Percentiles rank a stretch among this genome's conserved stretches.
Conservation (phyloP, 2,113 vertebrate species). For the Coreoperca whiteheadi region DNA sequence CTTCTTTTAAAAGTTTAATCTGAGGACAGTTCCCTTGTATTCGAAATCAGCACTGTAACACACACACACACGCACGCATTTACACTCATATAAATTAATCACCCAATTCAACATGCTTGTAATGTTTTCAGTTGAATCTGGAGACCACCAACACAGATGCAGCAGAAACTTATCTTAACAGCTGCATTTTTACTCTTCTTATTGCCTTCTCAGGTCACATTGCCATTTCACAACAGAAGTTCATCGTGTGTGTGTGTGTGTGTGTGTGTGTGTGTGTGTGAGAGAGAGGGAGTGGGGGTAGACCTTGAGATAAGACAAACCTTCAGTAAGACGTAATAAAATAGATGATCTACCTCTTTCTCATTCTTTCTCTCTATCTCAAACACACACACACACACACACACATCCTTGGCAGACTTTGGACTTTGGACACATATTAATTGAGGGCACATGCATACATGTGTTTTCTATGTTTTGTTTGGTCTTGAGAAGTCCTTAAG, state of each 20-base stretch:
- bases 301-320: conserved; percentile 71
- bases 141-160: background rate
- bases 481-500: conserved; percentile 30
- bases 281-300: background rate
- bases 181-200: background rate
- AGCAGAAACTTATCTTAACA: conserved; percentile 24
- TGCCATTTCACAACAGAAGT: conserved; percentile 24
- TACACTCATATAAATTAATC: background rate
- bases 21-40: background rate
- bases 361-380: background rate
- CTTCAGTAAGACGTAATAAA: conserved; percentile 44
- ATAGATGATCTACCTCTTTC: background rate
- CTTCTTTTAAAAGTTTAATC: no score
- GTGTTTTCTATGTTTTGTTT: conserved; percentile 33
- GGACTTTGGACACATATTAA: conserved; percentile 48
- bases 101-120: background rate
- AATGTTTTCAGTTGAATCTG: conserved; percentile 4
- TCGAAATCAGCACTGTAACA: background rate
- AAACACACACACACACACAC: background rate
- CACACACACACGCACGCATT: background rate
- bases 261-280: conserved; percentile 19
- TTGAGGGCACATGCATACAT: background rate
- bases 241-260: conserved; percentile 14
- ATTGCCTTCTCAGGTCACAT: conserved; percentile 33
- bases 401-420: conserved; percentile 43